Evolutionary conservation across 2,888 invertebrate species (phyloP).

Genomic region (Diplolepis rosae): DNA sequence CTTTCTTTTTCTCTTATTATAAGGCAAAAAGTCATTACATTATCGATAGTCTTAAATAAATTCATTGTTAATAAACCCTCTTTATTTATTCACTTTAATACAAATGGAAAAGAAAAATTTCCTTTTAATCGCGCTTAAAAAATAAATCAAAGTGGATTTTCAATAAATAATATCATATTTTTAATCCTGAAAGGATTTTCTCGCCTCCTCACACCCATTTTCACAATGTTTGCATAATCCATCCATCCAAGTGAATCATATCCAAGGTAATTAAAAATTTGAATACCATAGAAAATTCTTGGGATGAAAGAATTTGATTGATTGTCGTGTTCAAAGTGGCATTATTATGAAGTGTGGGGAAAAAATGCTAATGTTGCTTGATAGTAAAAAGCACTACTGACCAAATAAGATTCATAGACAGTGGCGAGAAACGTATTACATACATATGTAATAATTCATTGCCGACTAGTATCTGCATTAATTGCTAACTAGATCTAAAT

Average conservation of each 20-base stretch:
- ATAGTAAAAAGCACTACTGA: neutral
- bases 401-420: conserved; percentile 5
- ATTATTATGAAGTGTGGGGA: neutral
- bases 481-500: conserved; percentile 17
- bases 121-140: too few relatives aligned
- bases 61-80: neutral
- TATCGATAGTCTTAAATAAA: conserved; percentile 9
- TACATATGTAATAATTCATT: neutral
- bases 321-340: conserved; percentile 20
- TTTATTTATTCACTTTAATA: neutral
- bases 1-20: neutral
- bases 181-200: neutral
- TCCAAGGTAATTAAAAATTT: conserved; percentile 15
- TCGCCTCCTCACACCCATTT: neutral
- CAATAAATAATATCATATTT: too few relatives aligned
- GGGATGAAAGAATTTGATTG: conserved; percentile 24
- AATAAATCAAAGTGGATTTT: too few relatives aligned
- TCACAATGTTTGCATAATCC: conserved; percentile 4
- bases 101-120: neutral
- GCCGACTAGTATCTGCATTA: conserved; percentile 5
- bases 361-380: conserved; percentile 5
- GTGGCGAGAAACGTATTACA: neutral
- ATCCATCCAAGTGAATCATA: neutral
- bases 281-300: neutral
- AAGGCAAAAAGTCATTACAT: neutral